These are phyloP conservation scores for pig (Sus scrofa) DNA, from an alignment of 2,113 vertebrate species.

Conservation along the genomic window T2T-Sscrofa CM000812.6:226437501-226438000, in stretches of 20 bases:
- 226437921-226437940: constrained; percentile 87
- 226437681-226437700: neutral
- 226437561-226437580: neutral
- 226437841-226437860: constrained; percentile 65
- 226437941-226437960: constrained; percentile 81
- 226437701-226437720: neutral
- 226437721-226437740: neutral
- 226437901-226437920: constrained; percentile 79
- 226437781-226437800: neutral
- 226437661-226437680: neutral
- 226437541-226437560: neutral
- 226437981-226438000: constrained; percentile 76
- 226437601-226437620: constrained; percentile 1
- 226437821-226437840: neutral
- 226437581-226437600: neutral
- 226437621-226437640: neutral
- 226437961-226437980: constrained; percentile 83
- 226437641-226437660: constrained; percentile 18
- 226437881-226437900: constrained; percentile 69
- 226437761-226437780: neutral
- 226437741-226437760: neutral
- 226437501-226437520: neutral
- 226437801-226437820: neutral
- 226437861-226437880: constrained; percentile 72
- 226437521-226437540: neutral